phyloP scores from a whole-genome alignment of 2,888 invertebrate species.

The Mylabris sibirica region DNA sequence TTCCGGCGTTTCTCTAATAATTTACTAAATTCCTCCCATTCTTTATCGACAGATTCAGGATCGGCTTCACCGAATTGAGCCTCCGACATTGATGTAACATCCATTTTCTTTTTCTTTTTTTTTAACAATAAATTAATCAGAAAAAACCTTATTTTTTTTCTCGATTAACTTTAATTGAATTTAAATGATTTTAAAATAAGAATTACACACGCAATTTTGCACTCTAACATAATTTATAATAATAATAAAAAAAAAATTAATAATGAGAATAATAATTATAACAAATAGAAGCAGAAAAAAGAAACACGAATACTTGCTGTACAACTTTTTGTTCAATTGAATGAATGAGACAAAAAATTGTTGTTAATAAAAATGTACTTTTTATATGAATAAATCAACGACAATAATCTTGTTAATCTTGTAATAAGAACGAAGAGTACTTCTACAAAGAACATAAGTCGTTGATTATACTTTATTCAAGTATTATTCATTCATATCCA shows the following conservation, averaged over 20 bases:
- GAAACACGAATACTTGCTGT: neutral
- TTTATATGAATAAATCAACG: neutral
- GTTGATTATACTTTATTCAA: neutral
- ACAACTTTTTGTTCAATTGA: constrained; percentile 8
- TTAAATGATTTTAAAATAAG: neutral
- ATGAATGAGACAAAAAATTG: neutral
- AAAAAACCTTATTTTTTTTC: neutral
- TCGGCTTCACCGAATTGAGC: constrained; percentile 64
- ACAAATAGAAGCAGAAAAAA: neutral
- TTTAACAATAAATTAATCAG: neutral
- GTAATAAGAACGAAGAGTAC: neutral
- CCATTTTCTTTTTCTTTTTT: constrained; percentile 27
- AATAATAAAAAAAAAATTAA: neutral
- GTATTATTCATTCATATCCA: neutral
- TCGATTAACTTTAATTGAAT: too few relatives aligned
- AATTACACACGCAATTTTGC: neutral
- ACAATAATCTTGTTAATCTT: neutral
- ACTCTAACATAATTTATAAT: neutral
- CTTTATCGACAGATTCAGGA: constrained; percentile 65
- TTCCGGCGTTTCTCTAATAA: constrained; percentile 64
- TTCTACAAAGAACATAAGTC: neutral
- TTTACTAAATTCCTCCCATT: constrained; percentile 69
- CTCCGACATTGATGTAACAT: constrained; percentile 49
- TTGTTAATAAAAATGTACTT: neutral
- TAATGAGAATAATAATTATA: neutral